Conservation (phyloP, 2,888 invertebrate genomes). For the Leptinotarsa tumamoca region DNA sequence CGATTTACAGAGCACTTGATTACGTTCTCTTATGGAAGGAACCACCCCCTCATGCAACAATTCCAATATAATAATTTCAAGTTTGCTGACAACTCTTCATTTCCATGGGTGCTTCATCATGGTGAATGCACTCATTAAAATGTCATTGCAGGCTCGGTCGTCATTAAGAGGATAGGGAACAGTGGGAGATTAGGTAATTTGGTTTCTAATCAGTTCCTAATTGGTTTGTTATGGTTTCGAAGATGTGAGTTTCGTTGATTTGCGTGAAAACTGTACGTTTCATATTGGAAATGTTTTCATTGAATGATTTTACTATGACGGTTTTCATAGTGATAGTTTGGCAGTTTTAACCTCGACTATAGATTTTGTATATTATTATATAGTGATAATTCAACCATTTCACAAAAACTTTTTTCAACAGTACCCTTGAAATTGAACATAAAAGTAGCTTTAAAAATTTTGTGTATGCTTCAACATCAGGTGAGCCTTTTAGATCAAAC, state of each 20-base stretch:
- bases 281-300: background rate
- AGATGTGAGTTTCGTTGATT: background rate
- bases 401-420: too few relatives aligned
- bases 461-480: too few relatives aligned
- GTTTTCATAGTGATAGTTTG: too few relatives aligned
- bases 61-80: conserved; percentile 41
- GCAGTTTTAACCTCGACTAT: too few relatives aligned
- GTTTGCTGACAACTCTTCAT: conserved; percentile 47
- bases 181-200: background rate
- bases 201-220: conserved; percentile 13
- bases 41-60: conserved; percentile 23
- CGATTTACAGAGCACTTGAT: conserved; percentile 6
- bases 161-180: background rate
- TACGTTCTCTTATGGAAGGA: background rate
- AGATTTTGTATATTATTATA: too few relatives aligned
- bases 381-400: too few relatives aligned
- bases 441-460: too few relatives aligned
- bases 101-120: conserved; percentile 44
- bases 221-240: conserved; percentile 6
- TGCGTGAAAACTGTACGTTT: background rate
- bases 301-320: too few relatives aligned
- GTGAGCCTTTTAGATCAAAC: too few relatives aligned
- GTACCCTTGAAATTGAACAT: too few relatives aligned
- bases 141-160: conserved; percentile 38
- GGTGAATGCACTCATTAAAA: conserved; percentile 44